phyloP scores from a whole-genome alignment of 2,888 invertebrate genomes.

The Spilosoma lubricipeda region DNA sequence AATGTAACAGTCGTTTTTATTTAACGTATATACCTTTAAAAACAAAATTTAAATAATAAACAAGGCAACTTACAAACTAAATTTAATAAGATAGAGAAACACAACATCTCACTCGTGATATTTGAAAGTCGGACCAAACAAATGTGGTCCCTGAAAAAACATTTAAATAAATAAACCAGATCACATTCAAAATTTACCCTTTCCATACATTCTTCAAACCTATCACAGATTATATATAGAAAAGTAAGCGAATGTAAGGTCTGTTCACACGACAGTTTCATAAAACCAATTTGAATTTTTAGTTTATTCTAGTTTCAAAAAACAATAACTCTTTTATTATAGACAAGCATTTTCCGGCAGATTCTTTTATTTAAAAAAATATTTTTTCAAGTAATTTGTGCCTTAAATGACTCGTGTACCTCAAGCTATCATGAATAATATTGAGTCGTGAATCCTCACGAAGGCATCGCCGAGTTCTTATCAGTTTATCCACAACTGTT shows the following conservation, averaged over 20 bases:
- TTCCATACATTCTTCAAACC: conserved; percentile 40
- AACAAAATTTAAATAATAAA: conserved; percentile 39
- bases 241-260: conserved; percentile 23
- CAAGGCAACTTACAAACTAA: conserved; percentile 41
- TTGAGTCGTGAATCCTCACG: neutral
- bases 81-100: conserved; percentile 32
- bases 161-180: conserved; percentile 29
- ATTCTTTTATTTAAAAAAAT: neutral
- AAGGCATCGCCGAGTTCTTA: too few relatives aligned
- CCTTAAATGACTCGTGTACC: too few relatives aligned
- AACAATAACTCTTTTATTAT: too few relatives aligned
- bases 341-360: neutral
- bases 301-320: too few relatives aligned
- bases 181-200: conserved; percentile 13
- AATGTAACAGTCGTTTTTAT: conserved; percentile 4
- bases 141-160: conserved; percentile 28
- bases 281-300: neutral
- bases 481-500: too few relatives aligned
- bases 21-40: conserved; percentile 15
- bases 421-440: too few relatives aligned
- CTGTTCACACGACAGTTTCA: conserved; percentile 18
- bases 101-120: conserved; percentile 26
- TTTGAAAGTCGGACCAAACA: conserved; percentile 22
- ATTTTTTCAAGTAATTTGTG: neutral
- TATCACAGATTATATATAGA: conserved; percentile 59